Base-by-base conservation (phyloP, 2,113 vertebrate genomes). In the Aphyosemion australe region DNA sequence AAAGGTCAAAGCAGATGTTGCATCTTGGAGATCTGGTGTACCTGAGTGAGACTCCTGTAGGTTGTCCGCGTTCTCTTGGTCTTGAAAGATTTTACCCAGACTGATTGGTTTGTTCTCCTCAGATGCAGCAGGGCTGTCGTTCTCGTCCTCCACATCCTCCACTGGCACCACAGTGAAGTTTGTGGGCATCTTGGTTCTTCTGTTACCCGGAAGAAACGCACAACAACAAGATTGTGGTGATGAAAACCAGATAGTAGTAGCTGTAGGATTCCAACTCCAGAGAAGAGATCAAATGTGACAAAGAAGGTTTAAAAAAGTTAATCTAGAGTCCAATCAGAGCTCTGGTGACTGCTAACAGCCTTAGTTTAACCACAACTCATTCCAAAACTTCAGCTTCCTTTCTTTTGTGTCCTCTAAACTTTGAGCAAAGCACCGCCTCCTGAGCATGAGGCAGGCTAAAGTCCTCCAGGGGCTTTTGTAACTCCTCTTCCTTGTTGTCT, bases 161-260 rank as follows among this genome's bases (percentile, higher is more conserved):
- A 91, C 89, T 1, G 87, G 88, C 39, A 91, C 89, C 12, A 91
- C 88, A 1, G 89, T 91, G 79, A 91, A 91, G 79, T 82, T 90
- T 19, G 59, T 91, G 57, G 89, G 89, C 89, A 91, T 91, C 50
- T 79, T 79, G 70, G n/a, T 14, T 68, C 41, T 47, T 53, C 13
- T 32, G 5, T n/a, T 41, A 42, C 61, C 51, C 37, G 1, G 58
- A 61, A 61, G 9, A 74, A 43, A 31, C 32, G 51, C 39, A 49
- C 21, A 53, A 42, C 41, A 37, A 31, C 64, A 63, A 7, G 39
- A 43, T 6, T 53, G 21, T 13, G 5, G 16, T 42, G 53, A 34
- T 19, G 3, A 47, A 32, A 45, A 43, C 8, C 11, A 52, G 42
- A 55, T 53, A 43, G 12, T 0, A 9, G 8, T 0, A 9, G 11